phyloP scores from a whole-genome alignment of 2,888 invertebrate genomes.

The Thecocarcelia acutangulata region DNA sequence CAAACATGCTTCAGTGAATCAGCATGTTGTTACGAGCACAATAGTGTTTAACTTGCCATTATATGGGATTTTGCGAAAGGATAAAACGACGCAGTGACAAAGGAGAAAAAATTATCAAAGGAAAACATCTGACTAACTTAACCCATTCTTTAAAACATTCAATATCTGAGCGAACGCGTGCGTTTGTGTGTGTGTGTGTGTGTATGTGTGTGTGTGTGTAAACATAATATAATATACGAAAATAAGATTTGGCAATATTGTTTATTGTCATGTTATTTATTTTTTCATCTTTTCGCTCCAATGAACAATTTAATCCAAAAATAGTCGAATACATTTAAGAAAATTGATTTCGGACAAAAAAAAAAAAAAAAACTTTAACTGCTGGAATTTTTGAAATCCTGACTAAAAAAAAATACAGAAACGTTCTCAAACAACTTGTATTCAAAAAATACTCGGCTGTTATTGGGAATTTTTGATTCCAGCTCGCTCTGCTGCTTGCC shows the following conservation, averaged over 20 bases:
- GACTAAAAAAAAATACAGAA: no score
- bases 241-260: constrained; percentile 47
- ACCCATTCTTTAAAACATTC: constrained; percentile 51
- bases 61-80: constrained; percentile 35
- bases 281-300: constrained; percentile 40
- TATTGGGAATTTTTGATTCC: no score
- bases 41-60: constrained; percentile 36
- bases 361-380: background rate
- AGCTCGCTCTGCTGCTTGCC: no score
- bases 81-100: constrained; percentile 27
- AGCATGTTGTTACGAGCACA: constrained; percentile 15
- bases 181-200: constrained; percentile 23
- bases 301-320: constrained; percentile 58
- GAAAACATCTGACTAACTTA: constrained; percentile 51
- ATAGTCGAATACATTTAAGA: constrained; percentile 41
- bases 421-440: no score
- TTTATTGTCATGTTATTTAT: constrained; percentile 47
- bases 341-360: background rate
- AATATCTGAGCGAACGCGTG: background rate
- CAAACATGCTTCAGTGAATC: constrained; percentile 61
- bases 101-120: constrained; percentile 54
- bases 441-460: no score
- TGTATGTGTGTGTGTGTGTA: no score
- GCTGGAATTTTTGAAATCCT: no score
- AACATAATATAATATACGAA: no score